phyloP scores from a whole-genome alignment of 2,888 invertebrate species.

The Heliothis peltigera region DNA sequence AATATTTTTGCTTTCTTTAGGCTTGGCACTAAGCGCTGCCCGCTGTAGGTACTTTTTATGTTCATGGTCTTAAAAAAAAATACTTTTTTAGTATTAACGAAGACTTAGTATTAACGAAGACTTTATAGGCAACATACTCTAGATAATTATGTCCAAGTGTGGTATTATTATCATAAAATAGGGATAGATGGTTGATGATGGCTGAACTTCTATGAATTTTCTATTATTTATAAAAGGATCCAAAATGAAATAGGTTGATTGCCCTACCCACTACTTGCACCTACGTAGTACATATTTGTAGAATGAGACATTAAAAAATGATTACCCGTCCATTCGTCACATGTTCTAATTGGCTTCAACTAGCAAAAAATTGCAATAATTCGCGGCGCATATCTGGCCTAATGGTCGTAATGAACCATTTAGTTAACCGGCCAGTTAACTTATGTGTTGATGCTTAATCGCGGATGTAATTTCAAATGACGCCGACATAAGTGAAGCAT shows the following conservation, averaged over 20 bases:
- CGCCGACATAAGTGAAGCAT: slow-evolving; percentile 68
- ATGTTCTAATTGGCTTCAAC: slow-evolving; percentile 55
- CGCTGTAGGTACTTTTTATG: too few species aligned
- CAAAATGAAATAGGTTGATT: neutral
- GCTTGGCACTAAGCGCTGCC: too few species aligned
- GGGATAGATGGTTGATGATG: too few species aligned
- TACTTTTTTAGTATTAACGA: too few species aligned
- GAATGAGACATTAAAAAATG: slow-evolving; percentile 52
- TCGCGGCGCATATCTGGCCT: slow-evolving; percentile 77
- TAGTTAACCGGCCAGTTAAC: slow-evolving; percentile 66
- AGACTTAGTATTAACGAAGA: too few species aligned
- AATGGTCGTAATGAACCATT: slow-evolving; percentile 79
- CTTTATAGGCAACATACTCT: too few species aligned
- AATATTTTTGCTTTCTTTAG: too few species aligned
- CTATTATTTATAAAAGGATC: too few species aligned
- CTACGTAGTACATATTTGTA: slow-evolving; percentile 49
- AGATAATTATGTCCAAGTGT: too few species aligned
- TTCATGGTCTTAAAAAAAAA: too few species aligned
- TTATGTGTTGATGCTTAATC: slow-evolving; percentile 74
- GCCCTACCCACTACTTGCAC: neutral
- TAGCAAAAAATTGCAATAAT: slow-evolving; percentile 67
- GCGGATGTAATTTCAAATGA: slow-evolving; percentile 82
- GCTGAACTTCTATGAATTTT: too few species aligned
- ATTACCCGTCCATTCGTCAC: slow-evolving; percentile 49
- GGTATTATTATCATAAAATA: too few species aligned